These are phyloP conservation scores for Drosophila mulleri DNA, from an alignment of 2,888 invertebrate species.

Conservation along the genomic window DNA sequence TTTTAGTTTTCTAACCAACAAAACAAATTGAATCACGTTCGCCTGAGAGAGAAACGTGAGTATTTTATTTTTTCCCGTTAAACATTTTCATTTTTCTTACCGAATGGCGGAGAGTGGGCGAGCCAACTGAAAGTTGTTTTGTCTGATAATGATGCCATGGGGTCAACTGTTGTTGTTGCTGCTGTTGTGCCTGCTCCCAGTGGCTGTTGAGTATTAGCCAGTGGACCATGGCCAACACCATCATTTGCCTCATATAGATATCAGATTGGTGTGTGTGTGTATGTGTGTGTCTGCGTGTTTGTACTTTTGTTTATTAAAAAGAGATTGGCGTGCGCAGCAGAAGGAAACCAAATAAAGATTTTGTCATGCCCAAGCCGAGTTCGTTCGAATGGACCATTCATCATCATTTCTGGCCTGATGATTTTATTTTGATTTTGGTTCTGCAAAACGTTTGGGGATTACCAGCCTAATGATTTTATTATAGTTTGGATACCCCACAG, in stretches of 20 bases:
- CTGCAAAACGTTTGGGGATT: constrained; percentile 70
- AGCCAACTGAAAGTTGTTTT: constrained; percentile 63
- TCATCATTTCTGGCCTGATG: constrained; percentile 76
- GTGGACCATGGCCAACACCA: constrained; percentile 62
- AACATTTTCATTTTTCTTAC: constrained; percentile 75
- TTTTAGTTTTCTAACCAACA: constrained; percentile 81
- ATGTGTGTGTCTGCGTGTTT: constrained; percentile 19
- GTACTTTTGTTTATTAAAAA: constrained; percentile 76
- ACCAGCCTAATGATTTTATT: constrained; percentile 78
- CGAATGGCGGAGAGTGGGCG: constrained; percentile 17
- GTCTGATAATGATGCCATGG: constrained; percentile 74
- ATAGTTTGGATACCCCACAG: constrained; percentile 68
- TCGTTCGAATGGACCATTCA: constrained; percentile 57
- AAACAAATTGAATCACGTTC: constrained; percentile 83
- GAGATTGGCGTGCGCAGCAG: constrained; percentile 62
- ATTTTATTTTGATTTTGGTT: constrained; percentile 74
- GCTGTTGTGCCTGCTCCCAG: constrained; percentile 24
- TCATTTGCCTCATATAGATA: constrained; percentile 54
- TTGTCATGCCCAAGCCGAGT: constrained; percentile 61
- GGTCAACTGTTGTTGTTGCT: constrained; percentile 48
- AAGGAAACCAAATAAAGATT: constrained; percentile 44
- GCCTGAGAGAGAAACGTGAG: constrained; percentile 79
- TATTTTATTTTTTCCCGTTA: constrained; percentile 81
- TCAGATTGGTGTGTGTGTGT: neutral
- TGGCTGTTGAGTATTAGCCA: constrained; percentile 64